Conservation (phyloP, 2,888 invertebrate species). For the Cataglyphis albicans region DNA sequence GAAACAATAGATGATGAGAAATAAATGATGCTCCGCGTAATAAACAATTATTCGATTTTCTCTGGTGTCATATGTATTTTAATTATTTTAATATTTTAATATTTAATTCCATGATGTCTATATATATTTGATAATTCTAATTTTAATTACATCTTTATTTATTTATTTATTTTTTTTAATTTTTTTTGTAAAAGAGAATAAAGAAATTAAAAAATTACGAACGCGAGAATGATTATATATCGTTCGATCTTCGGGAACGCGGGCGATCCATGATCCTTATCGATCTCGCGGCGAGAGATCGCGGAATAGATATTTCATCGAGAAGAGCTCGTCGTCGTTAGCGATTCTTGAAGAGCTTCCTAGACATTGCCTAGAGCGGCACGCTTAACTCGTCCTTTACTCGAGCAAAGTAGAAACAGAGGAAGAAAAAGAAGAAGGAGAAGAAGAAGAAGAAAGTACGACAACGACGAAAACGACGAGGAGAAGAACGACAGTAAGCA, state of each 20-base stretch:
- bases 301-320: slow-evolving; percentile 19
- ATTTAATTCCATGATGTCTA: not conserved
- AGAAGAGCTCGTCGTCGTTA: slow-evolving; percentile 28
- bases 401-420: slow-evolving; percentile 4
- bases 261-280: slow-evolving; percentile 35
- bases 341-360: slow-evolving; percentile 74
- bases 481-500: slow-evolving; percentile 28
- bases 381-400: slow-evolving; percentile 30
- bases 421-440: slow-evolving; percentile 34
- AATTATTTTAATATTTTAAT: not conserved
- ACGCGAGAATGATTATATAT: not conserved
- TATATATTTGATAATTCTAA: not conserved
- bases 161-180: not conserved
- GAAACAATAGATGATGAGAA: not conserved
- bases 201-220: not conserved
- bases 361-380: slow-evolving; percentile 78
- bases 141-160: not conserved
- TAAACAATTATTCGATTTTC: slow-evolving; percentile 3
- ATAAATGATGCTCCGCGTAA: not conserved
- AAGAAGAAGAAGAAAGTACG: slow-evolving; percentile 25
- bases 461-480: slow-evolving; percentile 35
- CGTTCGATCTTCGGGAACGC: slow-evolving; percentile 2
- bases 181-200: not conserved
- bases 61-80: not conserved
- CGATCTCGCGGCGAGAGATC: slow-evolving; percentile 45